These are phyloP conservation scores for Polylopha cassiicola DNA, from an alignment of 2,888 invertebrate genomes.

Conservation along the genomic window DNA sequence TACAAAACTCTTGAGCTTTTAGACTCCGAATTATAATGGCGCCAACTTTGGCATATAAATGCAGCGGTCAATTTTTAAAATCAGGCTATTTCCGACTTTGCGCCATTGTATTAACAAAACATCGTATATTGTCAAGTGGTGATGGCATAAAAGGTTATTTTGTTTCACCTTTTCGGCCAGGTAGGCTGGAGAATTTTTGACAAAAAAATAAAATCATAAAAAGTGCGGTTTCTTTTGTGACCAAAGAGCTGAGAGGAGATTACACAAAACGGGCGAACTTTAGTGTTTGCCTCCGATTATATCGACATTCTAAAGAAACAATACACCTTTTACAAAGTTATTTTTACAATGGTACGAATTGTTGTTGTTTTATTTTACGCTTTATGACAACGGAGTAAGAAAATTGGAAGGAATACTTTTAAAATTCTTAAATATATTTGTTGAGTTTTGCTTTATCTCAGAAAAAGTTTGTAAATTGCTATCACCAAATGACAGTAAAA, in stretches of 20 bases:
- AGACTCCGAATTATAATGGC: too few species aligned
- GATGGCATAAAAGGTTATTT: too few species aligned
- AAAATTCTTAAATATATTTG: constrained; percentile 21
- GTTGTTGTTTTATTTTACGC: constrained; percentile 13
- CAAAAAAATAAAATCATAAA: constrained; percentile 49
- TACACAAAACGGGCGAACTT: constrained; percentile 61
- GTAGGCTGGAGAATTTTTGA: constrained; percentile 58
- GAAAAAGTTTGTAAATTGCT: constrained; percentile 43
- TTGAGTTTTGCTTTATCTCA: constrained; percentile 37
- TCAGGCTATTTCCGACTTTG: constrained; percentile 40
- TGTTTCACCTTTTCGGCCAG: constrained; percentile 44
- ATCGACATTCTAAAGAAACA: constrained; percentile 53
- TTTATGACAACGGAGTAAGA: too few species aligned
- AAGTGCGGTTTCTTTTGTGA: constrained; percentile 65
- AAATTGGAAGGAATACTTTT: constrained; percentile 1
- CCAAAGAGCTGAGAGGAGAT: constrained; percentile 50
- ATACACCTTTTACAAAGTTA: constrained; percentile 23
- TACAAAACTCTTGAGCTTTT: too few species aligned
- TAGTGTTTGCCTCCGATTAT: constrained; percentile 58
- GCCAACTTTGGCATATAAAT: constrained; percentile 31
- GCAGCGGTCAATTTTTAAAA: constrained; percentile 26
- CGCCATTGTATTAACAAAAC: constrained; percentile 20
- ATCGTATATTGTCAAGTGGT: too few species aligned
- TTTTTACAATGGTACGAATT: constrained; percentile 11
- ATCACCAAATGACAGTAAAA: constrained; percentile 50